phyloP scores from a whole-genome alignment of 2,113 vertebrate genomes.

The Gobio gobio region DNA sequence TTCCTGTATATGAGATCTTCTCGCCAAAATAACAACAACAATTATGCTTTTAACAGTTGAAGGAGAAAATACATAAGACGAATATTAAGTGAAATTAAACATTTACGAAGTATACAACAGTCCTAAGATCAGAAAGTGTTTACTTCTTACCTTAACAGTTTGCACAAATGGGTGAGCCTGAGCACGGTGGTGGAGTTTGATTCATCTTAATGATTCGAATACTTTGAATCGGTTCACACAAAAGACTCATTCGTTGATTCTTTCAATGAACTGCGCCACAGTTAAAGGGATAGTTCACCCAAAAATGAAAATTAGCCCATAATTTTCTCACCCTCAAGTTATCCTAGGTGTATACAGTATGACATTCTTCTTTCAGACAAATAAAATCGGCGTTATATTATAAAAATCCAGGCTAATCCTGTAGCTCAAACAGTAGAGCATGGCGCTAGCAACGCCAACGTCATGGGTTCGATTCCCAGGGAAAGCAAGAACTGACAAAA shows the following conservation, averaged over 20 bases:
- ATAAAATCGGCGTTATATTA: too few relatives aligned
- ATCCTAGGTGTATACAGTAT: too few relatives aligned
- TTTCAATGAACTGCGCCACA: neutral
- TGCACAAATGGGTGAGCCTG: neutral
- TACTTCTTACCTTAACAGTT: neutral
- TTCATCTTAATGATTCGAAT: neutral
- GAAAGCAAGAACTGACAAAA: too few relatives aligned
- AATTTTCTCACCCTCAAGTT: too few relatives aligned
- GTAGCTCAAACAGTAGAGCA: too few relatives aligned
- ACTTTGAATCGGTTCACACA: neutral
- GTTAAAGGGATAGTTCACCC: too few relatives aligned
- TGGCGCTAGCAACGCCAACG: too few relatives aligned
- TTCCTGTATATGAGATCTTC: neutral
- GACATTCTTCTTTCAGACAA: too few relatives aligned
- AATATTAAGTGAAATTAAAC: neutral
- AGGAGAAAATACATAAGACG: neutral
- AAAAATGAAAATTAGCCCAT: too few relatives aligned
- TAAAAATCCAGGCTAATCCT: too few relatives aligned
- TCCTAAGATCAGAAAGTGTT: neutral
- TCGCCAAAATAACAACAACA: slow-evolving; percentile 2
- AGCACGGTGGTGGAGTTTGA: neutral
- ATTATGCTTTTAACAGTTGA: neutral
- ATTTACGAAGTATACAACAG: neutral
- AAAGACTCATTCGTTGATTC: neutral
- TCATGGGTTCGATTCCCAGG: too few relatives aligned